Conservation (phyloP, 2,113 vertebrate genomes). For the Apteryx mantelli region DNA sequence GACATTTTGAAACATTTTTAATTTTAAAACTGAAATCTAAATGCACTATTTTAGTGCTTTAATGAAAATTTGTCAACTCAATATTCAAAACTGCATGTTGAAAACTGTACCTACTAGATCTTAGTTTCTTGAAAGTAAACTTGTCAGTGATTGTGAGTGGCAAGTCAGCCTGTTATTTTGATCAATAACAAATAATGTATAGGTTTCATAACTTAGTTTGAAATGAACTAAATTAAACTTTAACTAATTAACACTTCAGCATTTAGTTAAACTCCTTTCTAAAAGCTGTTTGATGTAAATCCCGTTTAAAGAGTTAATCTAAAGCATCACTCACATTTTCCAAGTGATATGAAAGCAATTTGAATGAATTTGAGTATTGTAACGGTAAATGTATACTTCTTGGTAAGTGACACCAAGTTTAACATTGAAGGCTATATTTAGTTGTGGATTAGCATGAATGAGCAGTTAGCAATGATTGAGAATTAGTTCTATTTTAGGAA, state of each 20-base stretch:
- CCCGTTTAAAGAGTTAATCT: neutral
- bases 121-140: neutral
- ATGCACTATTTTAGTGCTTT: neutral
- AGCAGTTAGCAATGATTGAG: neutral
- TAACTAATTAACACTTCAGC: neutral
- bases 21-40: neutral
- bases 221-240: neutral
- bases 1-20: neutral
- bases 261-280: neutral
- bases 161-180: neutral
- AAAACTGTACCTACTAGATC: neutral
- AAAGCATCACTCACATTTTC: neutral
- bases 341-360: neutral
- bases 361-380: neutral
- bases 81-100: neutral
- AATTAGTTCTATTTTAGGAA: neutral
- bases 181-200: neutral
- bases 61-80: neutral
- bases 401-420: neutral
- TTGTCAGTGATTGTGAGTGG: neutral
- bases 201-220: neutral
- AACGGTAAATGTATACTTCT: neutral
- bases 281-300: neutral
- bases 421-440: neutral
- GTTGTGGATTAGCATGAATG: neutral